Evolutionary conservation across 64 coral and sea anemone species (phyloP), one percentile per base, ranked within the genome.

Genomic region (Actinia tenebrosa): DNA sequence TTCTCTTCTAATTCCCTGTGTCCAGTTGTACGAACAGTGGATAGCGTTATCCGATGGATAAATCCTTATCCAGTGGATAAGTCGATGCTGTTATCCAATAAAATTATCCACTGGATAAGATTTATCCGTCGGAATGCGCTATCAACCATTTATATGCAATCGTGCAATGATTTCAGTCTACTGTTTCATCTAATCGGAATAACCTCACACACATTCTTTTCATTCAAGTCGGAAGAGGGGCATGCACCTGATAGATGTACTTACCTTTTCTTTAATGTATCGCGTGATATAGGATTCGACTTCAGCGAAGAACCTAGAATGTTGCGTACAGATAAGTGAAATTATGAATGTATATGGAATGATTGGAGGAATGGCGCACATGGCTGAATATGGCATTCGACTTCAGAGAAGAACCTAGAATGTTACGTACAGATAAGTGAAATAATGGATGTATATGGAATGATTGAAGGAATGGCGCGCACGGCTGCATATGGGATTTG

Each of bases 401-500:
- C 95, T 80, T 98, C 95, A 17, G 92, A 94, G 77, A 94, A 98
- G 71, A 94, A 87, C 80, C 95, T 98, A 54, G 56, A 45, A 60
- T 69, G 11, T 84, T 16, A 43, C 44, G 43, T 44, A 7, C 8
- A 87, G 11, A 85, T 53, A 1, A 53, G 42, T 19, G 20, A 78
- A 78, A 64, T 45, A 86, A 25, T 20, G 19, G 27, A 44, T 20
- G 27, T 14, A 3, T 62, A 55, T 52, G 4, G 3, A 5, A 50
- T 50, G 47, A 50, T 37, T 50, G 47, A 2, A 50, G 47, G 47
- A 50, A 50, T 50, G 47, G 47, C 47, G 47, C 4, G 47, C 47
- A 5, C 2, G 47, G 30, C 30, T 37, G 30, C 30, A 37, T 37
- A 37, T 37, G 30, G 30, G 30, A 37, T 37, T n/a, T n/a, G 18